These are phyloP conservation scores for Australoheros scitulus DNA, from an alignment of 2,113 vertebrate genomes.

Conservation along the genomic window DNA sequence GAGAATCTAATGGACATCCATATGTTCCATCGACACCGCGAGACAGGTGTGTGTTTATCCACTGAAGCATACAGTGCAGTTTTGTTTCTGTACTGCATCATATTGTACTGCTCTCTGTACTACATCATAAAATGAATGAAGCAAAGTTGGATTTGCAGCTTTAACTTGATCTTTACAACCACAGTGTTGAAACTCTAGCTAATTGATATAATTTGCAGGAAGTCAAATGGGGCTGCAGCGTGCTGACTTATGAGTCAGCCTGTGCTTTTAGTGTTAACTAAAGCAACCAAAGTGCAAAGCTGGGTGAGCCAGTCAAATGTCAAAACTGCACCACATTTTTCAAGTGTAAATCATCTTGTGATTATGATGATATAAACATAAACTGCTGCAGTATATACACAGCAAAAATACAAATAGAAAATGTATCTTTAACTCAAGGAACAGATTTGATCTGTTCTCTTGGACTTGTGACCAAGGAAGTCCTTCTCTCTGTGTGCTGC, in stretches of 20 bases:
- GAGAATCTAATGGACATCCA: constrained; percentile 99
- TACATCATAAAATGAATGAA: background rate
- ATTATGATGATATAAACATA: constrained; percentile 2
- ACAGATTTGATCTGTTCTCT: too few species aligned
- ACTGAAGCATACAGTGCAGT: background rate
- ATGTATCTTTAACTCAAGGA: background rate
- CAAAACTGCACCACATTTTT: background rate
- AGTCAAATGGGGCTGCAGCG: background rate
- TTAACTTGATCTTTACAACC: background rate
- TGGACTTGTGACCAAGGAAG: too few species aligned
- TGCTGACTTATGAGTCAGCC: background rate
- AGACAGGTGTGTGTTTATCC: constrained; percentile 79
- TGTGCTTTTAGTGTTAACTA: background rate
- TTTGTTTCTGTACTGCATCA: background rate
- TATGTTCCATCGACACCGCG: constrained; percentile 92
- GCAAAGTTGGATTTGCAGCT: background rate
- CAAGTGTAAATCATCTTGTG: background rate
- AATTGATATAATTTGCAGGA: background rate
- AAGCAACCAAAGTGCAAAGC: background rate
- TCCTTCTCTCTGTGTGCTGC: background rate
- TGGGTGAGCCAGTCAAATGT: background rate
- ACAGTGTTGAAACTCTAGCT: background rate
- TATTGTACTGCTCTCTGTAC: background rate
- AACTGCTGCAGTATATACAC: background rate
- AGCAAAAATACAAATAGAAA: background rate